Percentiles rank a stretch among this genome's conserved stretches.
These are phyloP conservation scores for Styela clava DNA, from an alignment of 23 tunicate genomes.

Conservation along the genomic window DNA sequence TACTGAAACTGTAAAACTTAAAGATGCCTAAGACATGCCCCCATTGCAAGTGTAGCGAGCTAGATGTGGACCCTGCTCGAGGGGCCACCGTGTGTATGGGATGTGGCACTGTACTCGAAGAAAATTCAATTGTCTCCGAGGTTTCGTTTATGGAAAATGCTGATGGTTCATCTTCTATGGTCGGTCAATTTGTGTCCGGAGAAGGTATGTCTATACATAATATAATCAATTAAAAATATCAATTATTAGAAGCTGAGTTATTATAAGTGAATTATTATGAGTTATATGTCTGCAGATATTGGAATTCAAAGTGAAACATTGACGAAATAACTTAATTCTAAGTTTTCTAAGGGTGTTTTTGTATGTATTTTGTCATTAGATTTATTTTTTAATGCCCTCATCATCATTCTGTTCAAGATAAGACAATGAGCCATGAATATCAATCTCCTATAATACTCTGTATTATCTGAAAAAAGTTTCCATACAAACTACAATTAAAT, in stretches of 20 bases:
- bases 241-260: neutral
- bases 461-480: too few species aligned
- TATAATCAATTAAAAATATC: neutral
- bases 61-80: conserved; percentile 78
- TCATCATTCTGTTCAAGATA: too few species aligned
- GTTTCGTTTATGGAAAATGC: conserved; percentile 85
- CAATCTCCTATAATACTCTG: too few species aligned
- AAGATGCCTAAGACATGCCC: conserved; percentile 57
- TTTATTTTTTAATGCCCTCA: too few species aligned
- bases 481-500: too few species aligned
- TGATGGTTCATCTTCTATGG: conserved; percentile 83
- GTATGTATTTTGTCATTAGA: too few species aligned
- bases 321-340: too few species aligned
- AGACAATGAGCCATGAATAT: too few species aligned
- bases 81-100: conserved; percentile 83
- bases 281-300: neutral
- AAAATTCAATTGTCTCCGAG: conserved; percentile 86
- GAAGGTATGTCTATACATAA: conserved; percentile 67
- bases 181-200: conserved; percentile 86
- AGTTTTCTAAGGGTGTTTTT: too few species aligned
- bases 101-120: conserved; percentile 82
- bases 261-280: neutral
- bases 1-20: too few species aligned
- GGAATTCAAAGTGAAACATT: too few species aligned
- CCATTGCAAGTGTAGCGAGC: conserved; percentile 82